Evolutionary conservation across 2,113 vertebrate genomes (phyloP), one percentile per base, ranked within the genome.

Genomic region (Hyaena hyaena): DNA sequence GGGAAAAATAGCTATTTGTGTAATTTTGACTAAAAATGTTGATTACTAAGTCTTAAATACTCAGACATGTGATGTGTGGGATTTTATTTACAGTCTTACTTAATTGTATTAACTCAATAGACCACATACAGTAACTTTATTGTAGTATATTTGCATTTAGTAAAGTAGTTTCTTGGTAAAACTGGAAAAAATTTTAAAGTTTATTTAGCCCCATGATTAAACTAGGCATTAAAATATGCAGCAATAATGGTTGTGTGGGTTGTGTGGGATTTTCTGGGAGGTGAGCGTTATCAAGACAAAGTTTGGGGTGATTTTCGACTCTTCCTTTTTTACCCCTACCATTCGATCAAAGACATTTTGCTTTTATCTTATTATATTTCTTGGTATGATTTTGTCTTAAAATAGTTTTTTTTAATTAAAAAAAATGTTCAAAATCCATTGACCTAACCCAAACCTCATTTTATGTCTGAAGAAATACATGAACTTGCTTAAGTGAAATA

Each of bases 281-380:
- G 58, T 4, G 31, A 65, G 4, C 21, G 39, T 61, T 85, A 53
- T 48, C 23, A 84, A 68, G 53, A 24, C 10, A 83, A 94, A 66
- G 3, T 77, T 74, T 81, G 10, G 35, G 2, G 0, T 33, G 24
- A 66, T 85, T 73, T 92, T 12, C 28, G 31, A 15, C 23, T 80
- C 15, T 90, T 39, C 8, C 11, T 1, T 77, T 77, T 82, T 55
- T 12, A 76, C 11, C 1, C 3, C 26, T 9, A 50, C 2, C 24
- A 53, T 45, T 88, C 28, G 35, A 23, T 71, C 39, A 93, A 48
- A 69, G 33, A 28, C 76, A 4, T 50, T 96, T 93, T 90, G 6
- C 15, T 95, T 93, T 93, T 80, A 92, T 68, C 24, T 48, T 39
- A 71, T 81, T 61, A n/a, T n/a, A 82, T 93, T 87, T 93, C 21